Conservation (phyloP, 2,888 invertebrate species). For the Micoletzkya japonica region DNA sequence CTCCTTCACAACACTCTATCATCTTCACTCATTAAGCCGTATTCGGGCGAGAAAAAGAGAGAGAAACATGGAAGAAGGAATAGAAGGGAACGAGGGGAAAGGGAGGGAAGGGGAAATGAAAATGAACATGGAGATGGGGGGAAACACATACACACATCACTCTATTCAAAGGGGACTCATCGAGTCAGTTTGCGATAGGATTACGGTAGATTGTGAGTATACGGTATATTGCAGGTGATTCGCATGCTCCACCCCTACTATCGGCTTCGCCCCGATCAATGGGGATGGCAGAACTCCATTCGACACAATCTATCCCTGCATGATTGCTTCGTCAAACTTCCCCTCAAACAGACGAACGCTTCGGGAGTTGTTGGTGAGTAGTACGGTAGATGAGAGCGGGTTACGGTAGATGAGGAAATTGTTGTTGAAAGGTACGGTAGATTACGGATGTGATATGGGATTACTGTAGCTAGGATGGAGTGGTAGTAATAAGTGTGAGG, state of each 20-base stretch:
- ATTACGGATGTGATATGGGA: too few relatives aligned
- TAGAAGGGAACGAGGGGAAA: not conserved
- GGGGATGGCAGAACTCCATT: conserved; percentile 98
- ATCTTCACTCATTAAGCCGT: not conserved
- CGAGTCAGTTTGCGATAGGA: not conserved
- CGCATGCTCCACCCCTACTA: conserved; percentile 62
- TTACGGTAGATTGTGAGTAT: not conserved
- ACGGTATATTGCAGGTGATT: conserved; percentile 54
- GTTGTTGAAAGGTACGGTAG: not conserved
- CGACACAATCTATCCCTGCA: conserved; percentile 95
- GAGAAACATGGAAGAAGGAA: conserved; percentile 12
- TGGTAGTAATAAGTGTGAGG: conserved; percentile 7
- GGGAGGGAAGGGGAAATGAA: not conserved
- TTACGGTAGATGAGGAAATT: conserved; percentile 15
- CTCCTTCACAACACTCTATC: not conserved
- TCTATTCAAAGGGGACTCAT: too few relatives aligned
- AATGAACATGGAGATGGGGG: not conserved
- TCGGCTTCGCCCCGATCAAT: conserved; percentile 60
- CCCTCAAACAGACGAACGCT: conserved; percentile 67
- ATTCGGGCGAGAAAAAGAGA: not conserved
- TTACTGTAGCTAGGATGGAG: too few relatives aligned
- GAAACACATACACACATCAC: not conserved
- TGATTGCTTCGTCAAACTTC: conserved; percentile 93
- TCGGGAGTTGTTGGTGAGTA: conserved; percentile 61
- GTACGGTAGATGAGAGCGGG: not conserved